Conservation (phyloP, 2,797 vertebrate species). For the Nyctibius grandis region DNA sequence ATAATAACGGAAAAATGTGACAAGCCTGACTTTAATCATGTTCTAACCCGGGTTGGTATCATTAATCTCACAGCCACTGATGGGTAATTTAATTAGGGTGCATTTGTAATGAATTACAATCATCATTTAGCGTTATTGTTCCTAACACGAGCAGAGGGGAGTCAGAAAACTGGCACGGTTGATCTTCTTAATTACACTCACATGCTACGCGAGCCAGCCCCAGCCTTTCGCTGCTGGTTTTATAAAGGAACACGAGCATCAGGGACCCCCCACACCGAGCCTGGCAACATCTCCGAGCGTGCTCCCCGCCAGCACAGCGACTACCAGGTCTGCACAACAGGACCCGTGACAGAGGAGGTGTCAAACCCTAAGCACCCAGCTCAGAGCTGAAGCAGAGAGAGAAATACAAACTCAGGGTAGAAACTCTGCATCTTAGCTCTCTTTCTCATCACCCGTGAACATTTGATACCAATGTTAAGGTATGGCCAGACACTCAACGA, state of each 20-base stretch:
- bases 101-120: constrained; percentile 75
- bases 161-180: constrained; percentile 18
- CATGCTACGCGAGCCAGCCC: not conserved
- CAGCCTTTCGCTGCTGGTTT: not conserved
- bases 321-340: not conserved
- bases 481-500: accelerated
- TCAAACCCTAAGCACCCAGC: not conserved
- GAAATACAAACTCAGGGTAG: not conserved
- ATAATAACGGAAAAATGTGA: constrained; percentile 45
- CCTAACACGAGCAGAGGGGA: constrained; percentile 36
- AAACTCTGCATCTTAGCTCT: not conserved
- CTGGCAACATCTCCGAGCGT: not conserved
- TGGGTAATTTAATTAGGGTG: constrained; percentile 75
- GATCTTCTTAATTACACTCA: constrained; percentile 30
- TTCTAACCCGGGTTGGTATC: constrained; percentile 54
- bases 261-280: accelerated
- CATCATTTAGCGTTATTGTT: constrained; percentile 66
- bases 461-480: not conserved
- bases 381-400: not conserved
- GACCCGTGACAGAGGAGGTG: not conserved
- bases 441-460: not conserved
- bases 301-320: not conserved
- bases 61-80: constrained; percentile 70
- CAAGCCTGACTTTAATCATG: constrained; percentile 57
- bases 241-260: not conserved